Conservation (phyloP, 2,113 vertebrate genomes). For the Strix uralensis region DNA sequence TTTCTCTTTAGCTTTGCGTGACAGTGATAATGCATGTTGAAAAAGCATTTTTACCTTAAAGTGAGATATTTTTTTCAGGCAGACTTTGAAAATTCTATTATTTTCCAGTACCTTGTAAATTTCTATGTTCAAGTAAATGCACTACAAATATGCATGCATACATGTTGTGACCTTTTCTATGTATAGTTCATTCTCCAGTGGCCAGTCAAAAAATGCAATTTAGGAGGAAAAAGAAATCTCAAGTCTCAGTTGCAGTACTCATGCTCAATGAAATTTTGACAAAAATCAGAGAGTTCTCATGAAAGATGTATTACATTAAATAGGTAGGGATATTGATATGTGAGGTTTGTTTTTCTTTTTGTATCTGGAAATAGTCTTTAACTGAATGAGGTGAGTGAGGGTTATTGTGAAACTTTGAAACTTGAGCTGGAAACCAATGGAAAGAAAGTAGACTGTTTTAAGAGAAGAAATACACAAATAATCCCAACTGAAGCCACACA, state of each 20-base stretch:
- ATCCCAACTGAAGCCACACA: neutral
- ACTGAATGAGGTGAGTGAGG: neutral
- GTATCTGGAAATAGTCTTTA: neutral
- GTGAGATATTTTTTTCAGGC: neutral
- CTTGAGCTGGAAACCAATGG: neutral
- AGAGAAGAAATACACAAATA: neutral
- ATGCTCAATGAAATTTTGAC: neutral
- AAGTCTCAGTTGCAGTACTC: neutral
- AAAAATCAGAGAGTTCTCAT: neutral
- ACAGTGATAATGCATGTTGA: neutral
- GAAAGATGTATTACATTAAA: neutral
- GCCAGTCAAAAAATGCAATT: neutral
- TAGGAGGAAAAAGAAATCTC: neutral
- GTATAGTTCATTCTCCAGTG: fast-evolving
- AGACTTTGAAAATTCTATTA: neutral
- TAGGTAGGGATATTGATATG: neutral
- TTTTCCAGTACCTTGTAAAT: neutral
- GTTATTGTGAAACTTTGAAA: neutral
- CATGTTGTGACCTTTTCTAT: neutral
- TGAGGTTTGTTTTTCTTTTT: neutral
- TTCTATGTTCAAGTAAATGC: neutral
- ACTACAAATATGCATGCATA: neutral
- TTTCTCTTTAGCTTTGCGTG: neutral
- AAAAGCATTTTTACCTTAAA: neutral
- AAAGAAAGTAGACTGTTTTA: neutral